A percentile compares a stretch with the other conserved stretches of the same genome.
Evolutionary conservation across 2,888 invertebrate genomes (phyloP).

Genomic region (Torymus tubicola): DNA sequence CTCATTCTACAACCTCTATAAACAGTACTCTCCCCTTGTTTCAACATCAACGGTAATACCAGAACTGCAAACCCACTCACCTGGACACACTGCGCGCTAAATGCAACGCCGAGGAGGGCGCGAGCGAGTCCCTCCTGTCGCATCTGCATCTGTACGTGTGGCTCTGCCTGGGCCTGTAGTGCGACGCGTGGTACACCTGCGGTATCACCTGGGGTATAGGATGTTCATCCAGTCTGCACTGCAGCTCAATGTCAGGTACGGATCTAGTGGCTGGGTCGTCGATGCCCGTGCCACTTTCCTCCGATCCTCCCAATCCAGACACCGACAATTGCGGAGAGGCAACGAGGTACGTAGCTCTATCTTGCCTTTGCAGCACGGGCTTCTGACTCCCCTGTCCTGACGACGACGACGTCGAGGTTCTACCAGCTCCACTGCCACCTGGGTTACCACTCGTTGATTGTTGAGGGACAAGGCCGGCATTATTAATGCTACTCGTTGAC

Average conservation of each 20-base stretch:
- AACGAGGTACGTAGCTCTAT: slow-evolving; percentile 87
- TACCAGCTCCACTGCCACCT: slow-evolving; percentile 71
- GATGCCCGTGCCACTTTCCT: slow-evolving; percentile 83
- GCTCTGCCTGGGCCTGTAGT: slow-evolving; percentile 64
- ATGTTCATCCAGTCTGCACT: slow-evolving; percentile 81
- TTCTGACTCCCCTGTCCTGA: slow-evolving; percentile 79
- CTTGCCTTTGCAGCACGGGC: slow-evolving; percentile 90
- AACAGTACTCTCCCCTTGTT: no score
- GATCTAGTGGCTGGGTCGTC: slow-evolving; percentile 84
- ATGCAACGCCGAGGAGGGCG: slow-evolving; percentile 85
- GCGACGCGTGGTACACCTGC: slow-evolving; percentile 53
- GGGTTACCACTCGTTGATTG: neutral
- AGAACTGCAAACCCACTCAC: slow-evolving; percentile 60
- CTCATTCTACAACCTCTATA: no score
- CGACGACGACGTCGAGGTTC: neutral
- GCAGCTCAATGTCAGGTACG: slow-evolving; percentile 89
- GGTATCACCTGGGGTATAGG: slow-evolving; percentile 62
- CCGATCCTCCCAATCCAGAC: slow-evolving; percentile 84
- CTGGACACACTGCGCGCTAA: slow-evolving; percentile 90
- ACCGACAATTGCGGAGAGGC: slow-evolving; percentile 85
- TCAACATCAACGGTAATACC: neutral
- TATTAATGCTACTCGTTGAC: slow-evolving; percentile 32
- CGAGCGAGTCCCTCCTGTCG: slow-evolving; percentile 89
- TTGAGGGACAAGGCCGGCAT: neutral
- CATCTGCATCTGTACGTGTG: slow-evolving; percentile 79